Evolutionary conservation across 2,113 vertebrate species (phyloP).

Genomic region (Prionailurus viverrinus): DNA sequence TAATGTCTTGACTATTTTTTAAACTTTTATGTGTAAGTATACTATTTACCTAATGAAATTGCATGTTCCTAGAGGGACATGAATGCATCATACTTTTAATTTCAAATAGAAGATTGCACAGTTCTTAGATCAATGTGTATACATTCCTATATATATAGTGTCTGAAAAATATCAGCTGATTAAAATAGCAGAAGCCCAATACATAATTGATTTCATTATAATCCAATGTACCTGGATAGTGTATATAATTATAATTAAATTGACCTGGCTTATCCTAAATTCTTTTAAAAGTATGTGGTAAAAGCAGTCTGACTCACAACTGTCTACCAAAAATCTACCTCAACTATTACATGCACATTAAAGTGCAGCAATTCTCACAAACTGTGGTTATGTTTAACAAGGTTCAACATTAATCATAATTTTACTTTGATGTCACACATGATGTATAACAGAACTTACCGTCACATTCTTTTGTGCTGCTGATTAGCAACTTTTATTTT

Average conservation of each 20-base stretch:
- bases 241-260: background rate
- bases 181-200: background rate
- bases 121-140: background rate
- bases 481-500: background rate
- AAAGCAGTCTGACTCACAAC: background rate
- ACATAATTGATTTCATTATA: slow-evolving; percentile 15
- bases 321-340: background rate
- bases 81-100: background rate
- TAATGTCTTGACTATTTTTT: background rate
- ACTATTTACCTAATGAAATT: slow-evolving; percentile 3
- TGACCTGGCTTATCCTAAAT: background rate
- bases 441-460: background rate
- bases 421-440: background rate
- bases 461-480: background rate
- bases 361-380: background rate
- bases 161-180: slow-evolving; percentile 1
- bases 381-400: background rate
- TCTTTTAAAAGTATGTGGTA: background rate
- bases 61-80: background rate
- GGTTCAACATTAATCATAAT: background rate
- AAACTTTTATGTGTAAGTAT: background rate
- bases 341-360: background rate
- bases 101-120: background rate
- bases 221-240: background rate
- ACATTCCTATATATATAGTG: background rate